Evolutionary conservation across 2,797 vertebrate species (phyloP).

Genomic region (Nannoperca australis): DNA sequence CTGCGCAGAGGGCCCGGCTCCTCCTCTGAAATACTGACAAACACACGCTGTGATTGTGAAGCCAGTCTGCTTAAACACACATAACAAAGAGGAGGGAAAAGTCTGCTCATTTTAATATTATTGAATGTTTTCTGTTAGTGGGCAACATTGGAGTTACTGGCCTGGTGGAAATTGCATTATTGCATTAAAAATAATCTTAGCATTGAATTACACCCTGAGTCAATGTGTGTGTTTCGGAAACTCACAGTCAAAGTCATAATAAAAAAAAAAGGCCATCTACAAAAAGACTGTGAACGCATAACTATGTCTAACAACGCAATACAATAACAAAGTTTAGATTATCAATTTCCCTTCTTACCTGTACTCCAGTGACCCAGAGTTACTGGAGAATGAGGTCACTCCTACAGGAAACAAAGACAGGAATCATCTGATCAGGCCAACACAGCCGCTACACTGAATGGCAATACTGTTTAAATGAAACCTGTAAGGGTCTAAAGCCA

Average conservation of each 20-base stretch:
- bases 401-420: constrained; percentile 77
- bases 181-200: background rate
- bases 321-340: background rate
- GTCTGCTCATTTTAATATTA: background rate
- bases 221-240: background rate
- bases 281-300: background rate
- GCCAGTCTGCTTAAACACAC: background rate
- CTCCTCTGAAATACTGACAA: constrained; percentile 90
- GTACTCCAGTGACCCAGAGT: constrained; percentile 81
- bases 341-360: constrained; percentile 81
- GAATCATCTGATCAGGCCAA: constrained; percentile 13
- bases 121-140: background rate
- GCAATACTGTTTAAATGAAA: background rate
- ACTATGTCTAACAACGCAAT: background rate
- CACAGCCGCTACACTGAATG: background rate
- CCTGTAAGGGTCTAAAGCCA: background rate
- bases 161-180: background rate
- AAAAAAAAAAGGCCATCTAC: too few relatives aligned
- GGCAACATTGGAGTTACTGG: background rate
- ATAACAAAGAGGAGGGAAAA: background rate
- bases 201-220: background rate
- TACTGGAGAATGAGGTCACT: constrained; percentile 70
- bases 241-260: background rate
- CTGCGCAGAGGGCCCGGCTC: constrained; percentile 86
- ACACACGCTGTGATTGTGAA: background rate